A percentile compares a stretch with the other conserved stretches of the same genome.
phyloP scores from a whole-genome alignment of 2,888 invertebrate species.

The Cryptus viduatorius region DNA sequence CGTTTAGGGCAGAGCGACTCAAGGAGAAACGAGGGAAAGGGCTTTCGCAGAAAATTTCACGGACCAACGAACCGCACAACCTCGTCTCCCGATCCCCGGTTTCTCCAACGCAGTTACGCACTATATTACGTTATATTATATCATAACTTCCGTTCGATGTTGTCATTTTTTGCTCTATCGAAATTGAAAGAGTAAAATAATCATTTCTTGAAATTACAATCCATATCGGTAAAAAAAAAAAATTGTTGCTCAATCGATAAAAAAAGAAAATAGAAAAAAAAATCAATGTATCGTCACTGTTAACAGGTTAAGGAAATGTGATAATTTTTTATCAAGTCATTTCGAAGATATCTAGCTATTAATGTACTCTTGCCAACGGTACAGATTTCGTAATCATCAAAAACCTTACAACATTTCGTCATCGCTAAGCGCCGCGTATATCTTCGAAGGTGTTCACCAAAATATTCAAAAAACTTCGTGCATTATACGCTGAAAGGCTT shows the following conservation, averaged over 20 bases:
- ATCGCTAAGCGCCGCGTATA: background rate
- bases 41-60: conserved; percentile 34
- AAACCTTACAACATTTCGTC: background rate
- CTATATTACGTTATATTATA: background rate
- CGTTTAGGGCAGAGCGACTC: conserved; percentile 7
- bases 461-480: background rate
- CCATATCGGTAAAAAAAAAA: no score
- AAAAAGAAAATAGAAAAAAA: no score
- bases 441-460: background rate
- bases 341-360: no score
- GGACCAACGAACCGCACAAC: conserved; percentile 43
- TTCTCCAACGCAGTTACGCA: background rate
- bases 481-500: background rate
- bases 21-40: background rate
- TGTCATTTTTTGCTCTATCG: background rate
- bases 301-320: no score
- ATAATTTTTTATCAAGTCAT: no score
- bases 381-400: background rate
- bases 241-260: no score
- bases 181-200: background rate
- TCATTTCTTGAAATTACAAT: background rate
- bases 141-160: background rate
- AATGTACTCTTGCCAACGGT: background rate
- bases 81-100: background rate
- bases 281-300: no score